These are phyloP conservation scores for Edolisoma coerulescens DNA, from an alignment of 2,113 vertebrate species.

Conservation along the genomic window DNA sequence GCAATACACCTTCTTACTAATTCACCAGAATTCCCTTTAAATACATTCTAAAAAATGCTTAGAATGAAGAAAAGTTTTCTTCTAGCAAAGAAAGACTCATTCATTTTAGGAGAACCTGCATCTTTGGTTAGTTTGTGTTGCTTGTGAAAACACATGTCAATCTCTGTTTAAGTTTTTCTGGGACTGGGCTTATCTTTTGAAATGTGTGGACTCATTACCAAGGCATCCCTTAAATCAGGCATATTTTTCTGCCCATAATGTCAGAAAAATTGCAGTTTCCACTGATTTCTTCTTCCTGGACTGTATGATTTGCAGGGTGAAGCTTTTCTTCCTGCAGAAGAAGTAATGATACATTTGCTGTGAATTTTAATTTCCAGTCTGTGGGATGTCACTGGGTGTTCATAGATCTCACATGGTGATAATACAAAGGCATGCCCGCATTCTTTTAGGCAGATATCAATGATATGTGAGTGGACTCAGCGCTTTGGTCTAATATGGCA, in stretches of 20 bases:
- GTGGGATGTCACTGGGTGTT: background rate
- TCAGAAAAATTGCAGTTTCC: background rate
- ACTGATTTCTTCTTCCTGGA: background rate
- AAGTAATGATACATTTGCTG: background rate
- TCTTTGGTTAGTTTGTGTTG: background rate
- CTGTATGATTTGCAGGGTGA: background rate
- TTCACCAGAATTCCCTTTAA: background rate
- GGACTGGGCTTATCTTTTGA: background rate
- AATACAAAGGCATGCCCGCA: background rate
- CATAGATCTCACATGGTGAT: background rate
- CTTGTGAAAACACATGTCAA: background rate
- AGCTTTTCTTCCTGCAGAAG: background rate
- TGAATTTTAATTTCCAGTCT: background rate
- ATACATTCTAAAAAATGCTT: background rate
- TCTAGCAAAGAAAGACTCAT: background rate
- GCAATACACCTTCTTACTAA: background rate
- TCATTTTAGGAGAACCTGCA: background rate
- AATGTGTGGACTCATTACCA: background rate
- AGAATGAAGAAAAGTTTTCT: background rate
- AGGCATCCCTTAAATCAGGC: background rate
- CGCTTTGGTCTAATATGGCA: background rate
- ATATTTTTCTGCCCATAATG: background rate
- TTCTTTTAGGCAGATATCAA: background rate
- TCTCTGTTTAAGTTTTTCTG: background rate
- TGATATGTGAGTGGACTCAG: background rate